Conservation (phyloP, 2,888 invertebrate species). For the Mesodorylaimus sp. region DNA sequence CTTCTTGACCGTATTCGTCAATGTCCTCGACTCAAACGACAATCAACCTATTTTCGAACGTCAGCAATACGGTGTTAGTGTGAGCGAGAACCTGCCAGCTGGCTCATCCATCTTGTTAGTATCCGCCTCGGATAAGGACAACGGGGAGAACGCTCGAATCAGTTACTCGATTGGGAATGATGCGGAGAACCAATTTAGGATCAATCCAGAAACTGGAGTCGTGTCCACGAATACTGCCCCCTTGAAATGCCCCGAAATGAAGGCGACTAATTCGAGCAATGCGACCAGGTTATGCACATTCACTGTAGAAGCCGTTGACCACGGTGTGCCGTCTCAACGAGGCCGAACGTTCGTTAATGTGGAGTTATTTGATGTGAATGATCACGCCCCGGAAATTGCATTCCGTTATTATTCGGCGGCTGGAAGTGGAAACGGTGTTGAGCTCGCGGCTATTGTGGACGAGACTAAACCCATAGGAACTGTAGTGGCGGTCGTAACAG, state of each 20-base stretch:
- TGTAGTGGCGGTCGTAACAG: conserved; percentile 76
- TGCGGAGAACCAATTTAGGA: conserved; percentile 38
- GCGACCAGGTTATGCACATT: conserved; percentile 48
- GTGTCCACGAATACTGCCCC: no score
- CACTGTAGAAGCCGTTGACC: conserved; percentile 72
- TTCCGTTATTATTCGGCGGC: neutral
- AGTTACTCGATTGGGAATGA: conserved; percentile 49
- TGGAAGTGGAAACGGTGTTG: no score
- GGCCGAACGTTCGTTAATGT: conserved; percentile 62
- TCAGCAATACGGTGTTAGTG: conserved; percentile 49
- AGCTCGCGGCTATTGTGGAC: conserved; percentile 7
- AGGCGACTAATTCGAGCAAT: no score
- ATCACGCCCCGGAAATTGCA: conserved; percentile 76
- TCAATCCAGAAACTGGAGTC: neutral
- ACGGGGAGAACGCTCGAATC: conserved; percentile 62
- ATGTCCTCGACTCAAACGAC: conserved; percentile 60
- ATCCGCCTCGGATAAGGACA: conserved; percentile 65
- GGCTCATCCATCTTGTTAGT: conserved; percentile 70
- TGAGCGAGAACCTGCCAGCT: conserved; percentile 69
- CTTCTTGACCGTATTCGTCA: conserved; percentile 51
- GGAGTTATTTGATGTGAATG: conserved; percentile 71
- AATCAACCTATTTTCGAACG: conserved; percentile 62
- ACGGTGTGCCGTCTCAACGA: conserved; percentile 55
- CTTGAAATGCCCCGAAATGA: no score
- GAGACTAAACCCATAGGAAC: conserved; percentile 51